Evolutionary conservation across 1,140 invertebrate species (phyloP), one percentile per base, ranked within the genome.

Genomic region (Orussus abietinus): DNA sequence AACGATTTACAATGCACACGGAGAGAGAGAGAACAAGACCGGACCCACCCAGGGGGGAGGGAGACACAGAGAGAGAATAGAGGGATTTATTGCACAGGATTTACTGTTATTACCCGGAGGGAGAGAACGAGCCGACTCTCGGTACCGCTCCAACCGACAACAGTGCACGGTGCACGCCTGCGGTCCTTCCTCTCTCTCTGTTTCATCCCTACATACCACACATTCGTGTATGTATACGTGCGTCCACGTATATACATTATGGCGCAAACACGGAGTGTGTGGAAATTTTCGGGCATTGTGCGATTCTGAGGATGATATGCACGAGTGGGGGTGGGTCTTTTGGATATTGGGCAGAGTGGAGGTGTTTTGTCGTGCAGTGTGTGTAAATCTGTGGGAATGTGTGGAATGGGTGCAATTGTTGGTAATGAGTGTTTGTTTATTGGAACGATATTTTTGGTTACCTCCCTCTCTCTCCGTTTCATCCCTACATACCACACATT

Each of bases 101-200:
- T 71, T 70, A 69, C 64, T 70, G 68, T 72, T 72, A 72, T 69
- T 70, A 66, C 63, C 64, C 50, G 49, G 52, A 61, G 63, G 64
- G 62, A 52, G 41, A 52, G 49, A 44, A 7, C 22, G 43, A 51
- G 42, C 38, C 47, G 34, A 40, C 34, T 41, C 44, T 46, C 45
- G 44, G 29, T 38, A 29, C 38, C 55, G 52, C 47, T 56, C 42
- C 21, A 56, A 42, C 38, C 42, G 41, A 45, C 42, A 55, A 48
- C 53, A 45, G 37, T n/a, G n/a, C n/a, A n/a, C 55, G 58, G 45
- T 59, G 58, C 51, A 53, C 50, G 36, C 40, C 47, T 36, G 45
- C 50, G 54, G 51, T 54, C 47, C 52, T 45, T 51, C 47, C 38
- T 33, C 12, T 38, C 28, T 22, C 42, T 22, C 29, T 14, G 28